Conservation (phyloP, 2,797 vertebrate species). For the Silurus lanzhouensis region DNA sequence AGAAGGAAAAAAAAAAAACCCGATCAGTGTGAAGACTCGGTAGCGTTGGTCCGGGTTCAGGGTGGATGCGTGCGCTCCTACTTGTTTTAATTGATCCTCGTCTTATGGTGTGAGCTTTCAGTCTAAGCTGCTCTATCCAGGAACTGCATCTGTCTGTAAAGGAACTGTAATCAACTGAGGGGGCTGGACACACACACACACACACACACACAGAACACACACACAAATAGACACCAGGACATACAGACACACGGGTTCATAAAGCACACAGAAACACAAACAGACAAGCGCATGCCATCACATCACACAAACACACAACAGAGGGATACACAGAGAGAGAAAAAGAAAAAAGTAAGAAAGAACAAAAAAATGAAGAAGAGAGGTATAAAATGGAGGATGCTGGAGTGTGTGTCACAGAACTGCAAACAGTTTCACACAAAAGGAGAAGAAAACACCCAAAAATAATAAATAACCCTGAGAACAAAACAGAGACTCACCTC, state of each 20-base stretch:
- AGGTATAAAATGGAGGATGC: slow-evolving; percentile 89
- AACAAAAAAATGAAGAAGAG: slow-evolving; percentile 76
- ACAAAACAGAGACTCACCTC: slow-evolving; percentile 72
- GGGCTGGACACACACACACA: slow-evolving; percentile 81
- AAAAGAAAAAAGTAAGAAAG: slow-evolving; percentile 74
- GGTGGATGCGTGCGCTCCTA: slow-evolving; percentile 81
- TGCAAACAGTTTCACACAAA: slow-evolving; percentile 76
- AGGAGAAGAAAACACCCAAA: slow-evolving; percentile 70
- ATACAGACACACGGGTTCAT: slow-evolving; percentile 7
- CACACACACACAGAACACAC: slow-evolving; percentile 55
- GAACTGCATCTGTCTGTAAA: slow-evolving; percentile 99
- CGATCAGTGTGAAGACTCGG: background rate
- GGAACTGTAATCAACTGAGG: slow-evolving; percentile 99
- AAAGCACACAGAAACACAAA: slow-evolving; percentile 28
- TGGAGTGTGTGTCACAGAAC: slow-evolving; percentile 76
- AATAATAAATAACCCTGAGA: slow-evolving; percentile 8
- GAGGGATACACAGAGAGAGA: slow-evolving; percentile 56
- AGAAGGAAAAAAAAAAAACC: background rate
- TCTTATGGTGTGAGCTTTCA: slow-evolving; percentile 99
- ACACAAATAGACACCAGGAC: slow-evolving; percentile 55
- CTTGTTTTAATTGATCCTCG: slow-evolving; percentile 99
- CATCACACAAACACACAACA: slow-evolving; percentile 52
- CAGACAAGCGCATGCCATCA: slow-evolving; percentile 29
- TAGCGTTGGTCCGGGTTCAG: background rate
- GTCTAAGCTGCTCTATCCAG: slow-evolving; percentile 99